Conservation (phyloP, 2,113 vertebrate species). For the Lonchura striata region DNA sequence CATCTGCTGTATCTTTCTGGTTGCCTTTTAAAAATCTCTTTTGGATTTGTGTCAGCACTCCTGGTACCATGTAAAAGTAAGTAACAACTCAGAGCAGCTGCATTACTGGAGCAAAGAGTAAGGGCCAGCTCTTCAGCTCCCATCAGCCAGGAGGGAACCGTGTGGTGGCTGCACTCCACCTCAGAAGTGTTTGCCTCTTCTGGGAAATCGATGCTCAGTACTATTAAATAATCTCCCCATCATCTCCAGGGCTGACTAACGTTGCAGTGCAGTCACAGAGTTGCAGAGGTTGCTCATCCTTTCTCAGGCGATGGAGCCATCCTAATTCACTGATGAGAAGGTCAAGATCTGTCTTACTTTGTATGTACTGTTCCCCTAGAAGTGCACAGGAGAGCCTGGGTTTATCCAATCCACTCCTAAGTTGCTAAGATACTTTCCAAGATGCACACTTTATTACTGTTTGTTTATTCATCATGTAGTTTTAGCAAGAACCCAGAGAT, state of each 20-base stretch:
- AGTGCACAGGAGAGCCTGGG: neutral
- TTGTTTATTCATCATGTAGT: neutral
- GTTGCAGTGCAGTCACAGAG: neutral
- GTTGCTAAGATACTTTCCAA: neutral
- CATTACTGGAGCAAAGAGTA: neutral
- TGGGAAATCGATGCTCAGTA: neutral
- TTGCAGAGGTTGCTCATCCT: neutral
- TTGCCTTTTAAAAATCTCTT: neutral
- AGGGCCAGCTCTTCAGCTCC: neutral
- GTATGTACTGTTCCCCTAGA: fast-evolving
- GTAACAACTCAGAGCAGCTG: neutral
- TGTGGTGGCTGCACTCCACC: neutral
- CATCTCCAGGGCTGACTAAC: neutral
- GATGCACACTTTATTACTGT: neutral
- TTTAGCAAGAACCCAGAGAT: neutral
- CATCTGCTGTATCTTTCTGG: neutral
- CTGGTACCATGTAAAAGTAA: neutral
- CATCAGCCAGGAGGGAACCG: neutral
- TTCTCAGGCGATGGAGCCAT: neutral
- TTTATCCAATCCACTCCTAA: neutral
- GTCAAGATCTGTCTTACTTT: fast-evolving
- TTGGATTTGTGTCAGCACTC: constrained; percentile 1
- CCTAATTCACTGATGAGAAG: neutral
- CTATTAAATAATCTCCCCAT: neutral
- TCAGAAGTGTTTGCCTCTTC: neutral